Base-by-base conservation (phyloP, 1,140 invertebrate genomes). In the Heterodera schachtii region DNA sequence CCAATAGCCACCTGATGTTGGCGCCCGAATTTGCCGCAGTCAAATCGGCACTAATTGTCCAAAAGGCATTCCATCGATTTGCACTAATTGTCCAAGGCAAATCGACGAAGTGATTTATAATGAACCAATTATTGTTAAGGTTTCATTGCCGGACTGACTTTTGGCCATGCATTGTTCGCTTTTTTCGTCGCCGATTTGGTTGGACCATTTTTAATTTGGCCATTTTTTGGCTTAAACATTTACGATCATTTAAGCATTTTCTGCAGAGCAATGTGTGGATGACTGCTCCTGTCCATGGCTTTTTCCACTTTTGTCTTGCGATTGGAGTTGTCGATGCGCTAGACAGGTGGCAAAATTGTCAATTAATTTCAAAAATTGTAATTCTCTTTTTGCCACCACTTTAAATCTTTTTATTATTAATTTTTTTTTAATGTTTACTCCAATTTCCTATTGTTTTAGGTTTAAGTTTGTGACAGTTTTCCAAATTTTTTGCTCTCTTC, bases 141-240 rank as follows among this genome's bases (percentile, higher is more conserved):
- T 64, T 78, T 78, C 46, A 8, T 78, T 19, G 31, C 77, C 44
- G 77, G 77, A 78, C 21, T 78, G 46, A 64, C 77, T 41, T 78
- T 78, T 78, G 46, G 52, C 13, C 77, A 78, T 69, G 16, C 77
- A 66, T 11, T 78, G 3, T 69, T 78, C 70, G 70, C 70, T 21
- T 78, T 78, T 7, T 44, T 69, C 70, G 43, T 78, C 21, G 46
- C 69, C 1, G 69, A 71, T 46, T 46, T 41, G 69, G 69, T 71
- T 46, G 49, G 49, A 6, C 49, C 6, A 52, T 6, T 52, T 52
- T 52, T 52, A 8, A 52, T 46, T 44, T 21, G 3, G 41, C 11
- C 21, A 75, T 75, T 75, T 57, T 57, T 44, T 9, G 41, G 41
- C 1, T 11, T n/a, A 64, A 64, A 64, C 2, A 19, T 64, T 19